Percentiles rank a stretch among this genome's conserved stretches.
phyloP scores from a whole-genome alignment of 2,113 vertebrate species.

The Seriola rivoliana region DNA sequence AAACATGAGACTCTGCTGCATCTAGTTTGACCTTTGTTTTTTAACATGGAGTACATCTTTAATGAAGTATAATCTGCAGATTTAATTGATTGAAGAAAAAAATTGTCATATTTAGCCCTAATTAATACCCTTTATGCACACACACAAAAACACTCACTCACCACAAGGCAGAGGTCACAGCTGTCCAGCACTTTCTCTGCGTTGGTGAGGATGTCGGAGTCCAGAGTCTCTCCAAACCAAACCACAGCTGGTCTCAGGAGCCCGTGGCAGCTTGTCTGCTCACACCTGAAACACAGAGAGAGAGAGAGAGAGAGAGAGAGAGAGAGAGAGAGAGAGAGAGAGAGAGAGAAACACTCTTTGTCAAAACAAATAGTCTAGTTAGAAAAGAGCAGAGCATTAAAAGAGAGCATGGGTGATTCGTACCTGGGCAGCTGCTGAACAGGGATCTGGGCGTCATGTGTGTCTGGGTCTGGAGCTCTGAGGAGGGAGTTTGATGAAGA shows the following conservation, averaged over 20 bases:
- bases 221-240: constrained; percentile 97
- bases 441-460: constrained; percentile 88
- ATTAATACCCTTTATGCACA: background rate
- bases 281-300: constrained; percentile 85
- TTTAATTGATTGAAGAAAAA: background rate
- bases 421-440: constrained; percentile 92
- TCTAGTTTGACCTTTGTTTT: too few species aligned
- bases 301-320: too few species aligned
- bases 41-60: too few species aligned
- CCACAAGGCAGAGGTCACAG: constrained; percentile 96
- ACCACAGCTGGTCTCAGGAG: constrained; percentile 95
- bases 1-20: too few species aligned
- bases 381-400: constrained; percentile 13
- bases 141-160: constrained; percentile 73
- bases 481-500: constrained; percentile 34
- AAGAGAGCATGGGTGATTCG: background rate
- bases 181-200: constrained; percentile 90
- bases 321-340: too few species aligned
- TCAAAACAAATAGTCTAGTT: constrained; percentile 16
- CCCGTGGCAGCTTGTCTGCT: constrained; percentile 86
- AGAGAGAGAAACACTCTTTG: background rate
- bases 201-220: constrained; percentile 85
- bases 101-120: background rate
- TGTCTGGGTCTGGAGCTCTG: constrained; percentile 91
- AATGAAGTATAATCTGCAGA: too few species aligned